Evolutionary conservation across 2,113 vertebrate species (phyloP).

Genomic region (Gopherus evgoodei): DNA sequence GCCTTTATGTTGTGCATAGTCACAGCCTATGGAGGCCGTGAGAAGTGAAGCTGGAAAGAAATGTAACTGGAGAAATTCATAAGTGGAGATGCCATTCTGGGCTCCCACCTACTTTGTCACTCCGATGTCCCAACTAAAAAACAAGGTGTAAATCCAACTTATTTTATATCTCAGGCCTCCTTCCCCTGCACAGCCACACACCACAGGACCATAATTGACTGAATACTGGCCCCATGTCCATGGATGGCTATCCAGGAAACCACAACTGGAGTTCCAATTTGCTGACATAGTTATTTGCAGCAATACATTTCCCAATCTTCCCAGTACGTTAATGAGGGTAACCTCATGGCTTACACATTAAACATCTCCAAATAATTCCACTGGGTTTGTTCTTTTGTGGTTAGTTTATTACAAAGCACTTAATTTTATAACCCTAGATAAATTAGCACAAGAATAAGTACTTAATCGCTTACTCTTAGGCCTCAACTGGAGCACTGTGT

Average conservation of each 20-base stretch:
- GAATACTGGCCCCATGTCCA: background rate
- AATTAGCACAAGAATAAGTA: too few species aligned
- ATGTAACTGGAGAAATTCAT: background rate
- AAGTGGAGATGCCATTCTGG: background rate
- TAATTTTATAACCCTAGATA: background rate
- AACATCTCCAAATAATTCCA: background rate
- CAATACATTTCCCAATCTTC: background rate
- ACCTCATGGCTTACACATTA: background rate
- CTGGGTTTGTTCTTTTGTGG: background rate
- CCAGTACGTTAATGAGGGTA: background rate
- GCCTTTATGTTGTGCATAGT: background rate
- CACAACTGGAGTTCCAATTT: background rate
- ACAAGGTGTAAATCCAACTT: too few species aligned
- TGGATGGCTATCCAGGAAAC: background rate
- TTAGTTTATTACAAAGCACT: background rate
- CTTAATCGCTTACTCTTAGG: too few species aligned
- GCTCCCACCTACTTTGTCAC: background rate
- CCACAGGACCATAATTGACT: background rate
- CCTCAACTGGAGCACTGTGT: too few species aligned
- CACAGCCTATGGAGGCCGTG: background rate
- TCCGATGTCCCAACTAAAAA: background rate
- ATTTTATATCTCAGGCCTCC: background rate
- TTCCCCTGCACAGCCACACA: background rate
- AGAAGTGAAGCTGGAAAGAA: background rate
- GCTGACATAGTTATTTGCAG: background rate